Percentiles rank a stretch among this genome's conserved stretches.
These are phyloP conservation scores for Sebastes aleutianus DNA, from an alignment of 2,797 vertebrate species.

Conservation along the genomic window DNA sequence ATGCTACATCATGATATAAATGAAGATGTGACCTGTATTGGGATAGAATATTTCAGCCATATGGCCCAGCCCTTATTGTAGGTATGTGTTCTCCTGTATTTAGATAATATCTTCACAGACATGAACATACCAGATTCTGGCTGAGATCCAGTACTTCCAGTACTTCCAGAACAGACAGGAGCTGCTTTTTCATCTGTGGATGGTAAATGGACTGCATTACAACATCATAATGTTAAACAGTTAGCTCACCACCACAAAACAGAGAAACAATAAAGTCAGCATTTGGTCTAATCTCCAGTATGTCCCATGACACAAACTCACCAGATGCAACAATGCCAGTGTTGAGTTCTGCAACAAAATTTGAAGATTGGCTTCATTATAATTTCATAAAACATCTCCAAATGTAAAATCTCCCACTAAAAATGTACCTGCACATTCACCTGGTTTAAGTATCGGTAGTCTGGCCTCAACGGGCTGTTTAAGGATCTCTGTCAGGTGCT, in stretches of 20 bases:
- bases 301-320: conserved; percentile 15
- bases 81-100: too few species aligned
- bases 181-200: conserved; percentile 8
- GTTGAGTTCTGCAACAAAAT: conserved; percentile 16
- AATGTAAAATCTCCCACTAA: accelerated
- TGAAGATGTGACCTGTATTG: too few species aligned
- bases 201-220: background rate
- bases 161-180: background rate
- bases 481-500: conserved; percentile 60
- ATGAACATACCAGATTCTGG: conserved; percentile 3
- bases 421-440: conserved; percentile 22
- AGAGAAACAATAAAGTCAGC: too few species aligned
- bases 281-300: background rate
- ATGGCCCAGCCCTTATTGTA: too few species aligned
- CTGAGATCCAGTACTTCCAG: background rate
- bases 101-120: background rate
- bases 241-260: background rate
- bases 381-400: background rate
- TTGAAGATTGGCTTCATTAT: background rate
- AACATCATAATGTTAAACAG: too few species aligned
- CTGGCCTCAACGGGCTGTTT: conserved; percentile 68
- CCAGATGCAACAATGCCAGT: background rate
- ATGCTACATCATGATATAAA: too few species aligned
- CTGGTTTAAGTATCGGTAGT: conserved; percentile 44
- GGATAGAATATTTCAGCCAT: too few species aligned